Base-by-base conservation (phyloP, 2,797 vertebrate genomes). In the Pampus argenteus region DNA sequence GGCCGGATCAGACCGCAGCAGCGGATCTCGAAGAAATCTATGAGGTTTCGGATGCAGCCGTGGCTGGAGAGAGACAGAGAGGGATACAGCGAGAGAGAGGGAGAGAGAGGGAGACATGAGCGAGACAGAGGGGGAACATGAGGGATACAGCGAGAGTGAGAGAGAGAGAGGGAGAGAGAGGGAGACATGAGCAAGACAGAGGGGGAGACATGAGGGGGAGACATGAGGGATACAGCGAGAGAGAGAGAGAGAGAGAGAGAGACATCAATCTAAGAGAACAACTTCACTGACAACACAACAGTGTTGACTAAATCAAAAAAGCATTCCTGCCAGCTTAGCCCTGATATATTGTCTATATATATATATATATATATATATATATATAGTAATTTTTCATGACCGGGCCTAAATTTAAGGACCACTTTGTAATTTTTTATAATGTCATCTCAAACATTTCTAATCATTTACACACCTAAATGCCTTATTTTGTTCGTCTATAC, bases 11-110 rank as follows among this genome's bases (percentile, higher is more conserved):
- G 96, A 82, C 98, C 98, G 82, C 97, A 99, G 94, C 98, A 99
- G 93, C 97, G 96, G 92, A 98, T 95, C 95, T 98, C 97, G 85
- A 99, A 99, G 97, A 99, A 99, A 93, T 99, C 97, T 88, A 98
- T 97, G 90, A 98, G 92, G 93, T 99, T 99, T 88, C 98, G 93
- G 91, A 98, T 79, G 91, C 98, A 99, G 80, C 98, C 98, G 14
- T 98, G 98, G 93, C 98, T 99, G 78, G 1, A 40, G 65, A 22
- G 26, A 4, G 2, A 18, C 2, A 18, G 6, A 42, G 2, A 42
- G 14, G 18, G 5, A 44, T 5, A 44, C 9, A 64, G 55, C 86
- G 70, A 29, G 66, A 66, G 54, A 44, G 45, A 38, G 6, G 23
- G 14, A 2, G 17, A 3, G 34, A 18, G 26, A 13, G 40, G 36